phyloP scores from a whole-genome alignment of 2,113 vertebrate species.

The Entomyzon cyanotis region DNA sequence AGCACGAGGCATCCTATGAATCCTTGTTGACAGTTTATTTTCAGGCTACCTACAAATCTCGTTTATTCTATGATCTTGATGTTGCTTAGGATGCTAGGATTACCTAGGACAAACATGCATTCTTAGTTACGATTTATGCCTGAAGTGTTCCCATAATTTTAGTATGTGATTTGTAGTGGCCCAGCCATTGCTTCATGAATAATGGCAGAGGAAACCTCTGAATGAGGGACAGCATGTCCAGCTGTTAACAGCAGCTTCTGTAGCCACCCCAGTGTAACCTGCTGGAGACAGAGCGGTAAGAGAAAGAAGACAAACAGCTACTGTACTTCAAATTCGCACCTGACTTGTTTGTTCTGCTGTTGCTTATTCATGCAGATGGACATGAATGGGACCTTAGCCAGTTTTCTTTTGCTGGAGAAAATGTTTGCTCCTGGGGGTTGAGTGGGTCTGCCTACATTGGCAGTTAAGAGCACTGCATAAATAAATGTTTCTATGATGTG shows the following conservation, averaged over 20 bases:
- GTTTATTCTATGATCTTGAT: neutral
- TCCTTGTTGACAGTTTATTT: neutral
- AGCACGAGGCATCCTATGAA: rapidly evolving
- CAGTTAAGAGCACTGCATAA: neutral
- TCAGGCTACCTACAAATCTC: neutral
- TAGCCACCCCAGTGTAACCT: neutral
- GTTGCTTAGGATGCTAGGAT: neutral
- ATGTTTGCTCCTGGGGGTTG: neutral
- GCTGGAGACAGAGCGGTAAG: neutral
- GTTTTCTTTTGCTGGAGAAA: neutral
- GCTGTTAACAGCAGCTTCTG: neutral
- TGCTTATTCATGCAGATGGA: neutral
- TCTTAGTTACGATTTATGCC: neutral
- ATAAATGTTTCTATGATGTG: neutral
- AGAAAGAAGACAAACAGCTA: neutral
- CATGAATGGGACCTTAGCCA: neutral
- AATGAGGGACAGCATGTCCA: neutral
- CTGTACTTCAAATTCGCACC: neutral
- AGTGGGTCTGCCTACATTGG: neutral
- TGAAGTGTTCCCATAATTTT: neutral
- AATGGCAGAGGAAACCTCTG: neutral
- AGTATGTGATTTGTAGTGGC: neutral
- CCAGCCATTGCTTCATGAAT: neutral
- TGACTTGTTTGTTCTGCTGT: neutral
- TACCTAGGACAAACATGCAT: neutral